These are phyloP conservation scores for Eristalis pertinax DNA, from an alignment of 2,888 invertebrate species.

Conservation along the genomic window DNA sequence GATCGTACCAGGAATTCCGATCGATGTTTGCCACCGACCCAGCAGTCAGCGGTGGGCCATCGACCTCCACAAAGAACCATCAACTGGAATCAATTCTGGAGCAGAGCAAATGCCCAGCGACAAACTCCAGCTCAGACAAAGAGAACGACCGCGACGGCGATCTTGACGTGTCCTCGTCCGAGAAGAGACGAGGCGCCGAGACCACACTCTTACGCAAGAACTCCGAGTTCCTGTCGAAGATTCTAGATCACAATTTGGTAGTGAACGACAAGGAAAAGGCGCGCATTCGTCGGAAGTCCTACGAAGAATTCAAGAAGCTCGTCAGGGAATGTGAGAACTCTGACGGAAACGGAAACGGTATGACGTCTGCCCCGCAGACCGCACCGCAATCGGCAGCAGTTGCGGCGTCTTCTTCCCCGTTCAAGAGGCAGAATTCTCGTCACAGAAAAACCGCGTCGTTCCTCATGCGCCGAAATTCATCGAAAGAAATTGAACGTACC, in stretches of 20 bases:
- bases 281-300: conserved; percentile 80
- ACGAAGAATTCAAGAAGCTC: conserved; percentile 81
- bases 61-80: conserved; percentile 52
- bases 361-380: not conserved
- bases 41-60: conserved; percentile 25
- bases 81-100: conserved; percentile 64
- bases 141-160: conserved; percentile 73
- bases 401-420: conserved; percentile 68
- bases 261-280: conserved; percentile 78
- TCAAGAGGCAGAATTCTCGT: conserved; percentile 80
- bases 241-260: conserved; percentile 79
- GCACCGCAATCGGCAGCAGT: conserved; percentile 3
- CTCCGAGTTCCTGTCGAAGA: conserved; percentile 80
- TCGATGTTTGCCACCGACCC: conserved; percentile 61
- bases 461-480: conserved; percentile 75
- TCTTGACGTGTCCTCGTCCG: conserved; percentile 9
- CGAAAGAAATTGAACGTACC: conserved; percentile 64
- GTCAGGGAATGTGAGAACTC: conserved; percentile 78
- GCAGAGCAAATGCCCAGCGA: conserved; percentile 54
- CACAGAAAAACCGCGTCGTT: conserved; percentile 79
- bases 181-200: conserved; percentile 20
- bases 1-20: conserved; percentile 75
- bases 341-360: conserved; percentile 62
- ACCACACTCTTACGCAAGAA: conserved; percentile 80
- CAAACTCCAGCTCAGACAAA: conserved; percentile 47